Conservation (phyloP, 2,797 vertebrate genomes). For the Psittacula derbiana region DNA sequence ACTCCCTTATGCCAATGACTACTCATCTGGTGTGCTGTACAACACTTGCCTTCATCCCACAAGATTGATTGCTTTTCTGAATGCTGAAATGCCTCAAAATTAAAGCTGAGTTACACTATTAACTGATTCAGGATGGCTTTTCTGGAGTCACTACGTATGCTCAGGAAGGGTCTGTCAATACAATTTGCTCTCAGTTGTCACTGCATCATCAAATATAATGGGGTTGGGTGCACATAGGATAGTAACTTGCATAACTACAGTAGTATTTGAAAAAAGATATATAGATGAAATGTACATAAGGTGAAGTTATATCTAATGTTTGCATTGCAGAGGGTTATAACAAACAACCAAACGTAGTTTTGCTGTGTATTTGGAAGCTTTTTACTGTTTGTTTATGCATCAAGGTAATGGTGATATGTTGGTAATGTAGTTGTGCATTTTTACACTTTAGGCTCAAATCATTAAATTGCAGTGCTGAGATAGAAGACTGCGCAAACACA, state of each 20-base stretch:
- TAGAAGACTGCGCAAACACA: neutral
- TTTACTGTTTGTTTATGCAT: neutral
- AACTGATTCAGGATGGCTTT: conserved; percentile 58
- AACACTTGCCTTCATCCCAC: neutral
- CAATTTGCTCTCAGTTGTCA: conserved; percentile 45
- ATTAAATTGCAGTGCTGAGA: neutral
- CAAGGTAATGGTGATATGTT: neutral
- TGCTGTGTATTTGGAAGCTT: neutral
- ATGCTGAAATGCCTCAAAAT: conserved; percentile 36
- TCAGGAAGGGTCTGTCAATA: conserved; percentile 42
- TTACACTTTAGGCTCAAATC: neutral
- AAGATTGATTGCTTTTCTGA: conserved; percentile 15
- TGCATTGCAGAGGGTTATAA: neutral
- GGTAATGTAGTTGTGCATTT: neutral
- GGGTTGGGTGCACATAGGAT: neutral
- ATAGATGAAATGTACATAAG: neutral
- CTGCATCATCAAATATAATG: neutral
- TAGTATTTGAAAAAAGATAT: neutral
- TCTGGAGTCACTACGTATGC: conserved; percentile 25
- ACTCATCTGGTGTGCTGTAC: neutral
- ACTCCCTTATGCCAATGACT: neutral
- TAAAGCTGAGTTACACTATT: conserved; percentile 36
- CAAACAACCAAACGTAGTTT: neutral
- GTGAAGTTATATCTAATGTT: neutral
- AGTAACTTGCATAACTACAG: neutral